Conservation (phyloP, 2,113 vertebrate species). For the Trochalopteron elliotii region DNA sequence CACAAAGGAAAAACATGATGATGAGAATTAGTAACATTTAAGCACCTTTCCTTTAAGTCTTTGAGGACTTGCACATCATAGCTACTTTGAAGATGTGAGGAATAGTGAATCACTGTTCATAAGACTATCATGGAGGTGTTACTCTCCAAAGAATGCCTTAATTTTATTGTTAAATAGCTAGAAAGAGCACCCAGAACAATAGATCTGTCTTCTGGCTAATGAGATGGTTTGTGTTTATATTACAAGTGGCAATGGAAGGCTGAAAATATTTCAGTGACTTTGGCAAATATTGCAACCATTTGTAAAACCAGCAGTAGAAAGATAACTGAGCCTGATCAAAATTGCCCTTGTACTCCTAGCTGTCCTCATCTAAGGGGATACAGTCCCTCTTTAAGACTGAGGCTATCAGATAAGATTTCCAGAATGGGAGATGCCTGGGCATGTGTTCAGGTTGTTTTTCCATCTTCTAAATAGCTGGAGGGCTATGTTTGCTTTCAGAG, state of each 20-base stretch:
- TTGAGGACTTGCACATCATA: neutral
- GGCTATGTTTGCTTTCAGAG: neutral
- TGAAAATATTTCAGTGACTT: neutral
- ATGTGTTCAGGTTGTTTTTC: neutral
- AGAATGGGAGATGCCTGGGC: neutral
- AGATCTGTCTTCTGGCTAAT: neutral
- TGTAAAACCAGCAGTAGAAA: neutral
- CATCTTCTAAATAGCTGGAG: neutral
- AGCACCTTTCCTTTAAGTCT: neutral
- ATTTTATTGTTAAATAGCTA: neutral
- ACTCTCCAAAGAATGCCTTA: neutral
- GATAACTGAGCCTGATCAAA: neutral
- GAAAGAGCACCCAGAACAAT: neutral
- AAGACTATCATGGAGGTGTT: neutral
- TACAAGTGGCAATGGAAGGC: neutral
- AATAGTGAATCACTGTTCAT: neutral
- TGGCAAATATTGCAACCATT: neutral
- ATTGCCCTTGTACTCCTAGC: neutral
- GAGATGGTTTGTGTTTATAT: neutral
- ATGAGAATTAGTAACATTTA: neutral
- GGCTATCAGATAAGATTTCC: neutral
- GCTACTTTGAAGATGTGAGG: conserved; percentile 19
- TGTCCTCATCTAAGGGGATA: neutral
- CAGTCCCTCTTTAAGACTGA: neutral
- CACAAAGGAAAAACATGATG: neutral